Percentiles rank a stretch among this genome's conserved stretches.
Conservation (phyloP, 1,140 invertebrate species). For the Batillaria attramentaria region DNA sequence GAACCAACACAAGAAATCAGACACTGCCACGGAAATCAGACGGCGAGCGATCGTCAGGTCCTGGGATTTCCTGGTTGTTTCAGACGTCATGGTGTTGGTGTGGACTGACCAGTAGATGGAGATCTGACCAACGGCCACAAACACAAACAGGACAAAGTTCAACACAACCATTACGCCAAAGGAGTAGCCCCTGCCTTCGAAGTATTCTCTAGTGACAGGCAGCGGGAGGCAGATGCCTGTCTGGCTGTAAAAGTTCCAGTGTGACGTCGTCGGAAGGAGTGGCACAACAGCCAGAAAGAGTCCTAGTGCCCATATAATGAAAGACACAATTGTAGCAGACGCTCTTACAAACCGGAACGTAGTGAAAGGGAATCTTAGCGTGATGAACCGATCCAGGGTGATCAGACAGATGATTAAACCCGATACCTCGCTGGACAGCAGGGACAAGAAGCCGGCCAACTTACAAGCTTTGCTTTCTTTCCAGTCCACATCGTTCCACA, state of each 20-base stretch:
- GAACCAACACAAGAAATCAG: constrained; percentile 41
- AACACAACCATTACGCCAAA: constrained; percentile 43
- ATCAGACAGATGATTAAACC: too few relatives aligned
- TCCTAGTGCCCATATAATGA: constrained; percentile 33
- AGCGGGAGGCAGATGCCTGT: constrained; percentile 44
- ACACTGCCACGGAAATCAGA: constrained; percentile 37
- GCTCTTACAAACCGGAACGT: constrained; percentile 32
- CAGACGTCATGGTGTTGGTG: constrained; percentile 10
- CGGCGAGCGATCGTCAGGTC: constrained; percentile 41
- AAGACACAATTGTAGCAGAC: constrained; percentile 5
- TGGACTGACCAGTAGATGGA: constrained; percentile 40
- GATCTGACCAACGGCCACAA: constrained; percentile 42
- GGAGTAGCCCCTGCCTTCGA: constrained; percentile 43
- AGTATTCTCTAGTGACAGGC: constrained; percentile 35
- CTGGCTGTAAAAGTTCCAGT: constrained; percentile 45
- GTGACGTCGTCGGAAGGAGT: not conserved
- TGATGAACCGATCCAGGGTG: too few relatives aligned
- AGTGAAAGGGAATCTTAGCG: constrained; percentile 54
- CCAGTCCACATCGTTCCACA: constrained; percentile 45
- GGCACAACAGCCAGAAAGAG: constrained; percentile 33
- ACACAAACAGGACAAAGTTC: constrained; percentile 43
- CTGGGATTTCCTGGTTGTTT: constrained; percentile 11
- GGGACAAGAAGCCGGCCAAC: constrained; percentile 55
- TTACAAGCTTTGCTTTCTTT: constrained; percentile 47
- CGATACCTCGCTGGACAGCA: too few relatives aligned